Evolutionary conservation across 2,113 vertebrate species (phyloP), one percentile per base, ranked within the genome.

Genomic region (Lasiurus borealis): DNA sequence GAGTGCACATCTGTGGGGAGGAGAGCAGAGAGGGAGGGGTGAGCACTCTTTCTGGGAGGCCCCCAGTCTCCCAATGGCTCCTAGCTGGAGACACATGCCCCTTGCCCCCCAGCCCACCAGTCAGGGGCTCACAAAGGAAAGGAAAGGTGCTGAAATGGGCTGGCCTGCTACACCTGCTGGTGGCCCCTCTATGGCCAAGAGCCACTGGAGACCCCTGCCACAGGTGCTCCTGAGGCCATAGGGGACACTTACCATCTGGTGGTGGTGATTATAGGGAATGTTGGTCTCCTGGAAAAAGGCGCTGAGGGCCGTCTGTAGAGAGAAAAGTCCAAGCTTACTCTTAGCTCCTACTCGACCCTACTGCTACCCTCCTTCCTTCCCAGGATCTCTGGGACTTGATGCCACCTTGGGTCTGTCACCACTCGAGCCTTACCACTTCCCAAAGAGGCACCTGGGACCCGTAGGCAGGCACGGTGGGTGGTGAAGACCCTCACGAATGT

Each of bases 241-340:
- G 59, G 88, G 83, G 71, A 76, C 95, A 99, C 99, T 99, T 98
- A 99, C 99, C 99, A 99, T 99, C 98, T 99, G 99, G 99, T 99
- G 99, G 98, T 99, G 99, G 98, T 99, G 99, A 97, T 99, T 99
- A 97, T 99, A 99, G 95, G 99, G 99, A 97, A 99, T 99, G 98
- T 99, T 99, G 96, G 99, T 99, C 98, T 99, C 99, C 99, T 99
- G 99, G 98, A 99, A 99, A 98, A 99, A 99, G 98, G 99, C 99
- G 99, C 99, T 99, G 98, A 99, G 99, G 85, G 99, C 99, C 87
- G 99, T 99, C 99, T 99, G 98, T 8, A 96, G 98, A 46, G 75
- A 95, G 68, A 93, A 96, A 97, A 97, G 71, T 27, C 25, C 50
- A 48, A 3, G 6, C 48, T 96, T 62, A 95, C 57, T 78, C 6